Base-by-base conservation (phyloP, 2,888 invertebrate genomes). In the Xestia sexstrigata region DNA sequence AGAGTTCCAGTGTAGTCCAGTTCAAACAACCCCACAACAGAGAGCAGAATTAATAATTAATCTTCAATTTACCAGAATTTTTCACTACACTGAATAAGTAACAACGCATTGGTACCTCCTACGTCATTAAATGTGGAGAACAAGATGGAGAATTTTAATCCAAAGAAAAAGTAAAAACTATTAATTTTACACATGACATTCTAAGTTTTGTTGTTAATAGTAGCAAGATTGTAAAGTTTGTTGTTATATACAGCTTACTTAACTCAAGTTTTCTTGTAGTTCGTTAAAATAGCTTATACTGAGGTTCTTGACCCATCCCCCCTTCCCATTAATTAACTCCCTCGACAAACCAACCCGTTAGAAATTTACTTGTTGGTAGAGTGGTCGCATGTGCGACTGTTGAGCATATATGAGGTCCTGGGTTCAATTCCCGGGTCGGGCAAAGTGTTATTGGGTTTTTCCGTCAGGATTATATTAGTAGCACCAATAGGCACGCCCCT, bases 61-160 rank as follows among this genome's bases (percentile, higher is more conserved):
- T 66, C n/a, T 62, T 83, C 17, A 75, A 79, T 63, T 30, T 66
- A 26, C 35, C 9, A 70, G 70, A 72, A 75, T 75, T 70, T 66
- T 70, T 67, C 2, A 82, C 17, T 45, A 13, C 17, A 42, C 23
- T 72, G 66, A 75, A 68, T 66, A 66, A 67, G 42, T 78, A 15
- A 78, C n/a, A 20, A 60, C 55, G 26, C 72, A 67, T 72, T 67
- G 23, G 30, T 69, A 76, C 13, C 35, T 39, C 6, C 30, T 39
- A 52, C 42, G 17, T 66, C 4, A 52, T 66, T 63, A 39, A 49
- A 66, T 35, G 26, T 42, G 63, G 0, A 60, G 9, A 66, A n/a
- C 26, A 72, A 42, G n/a, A 66, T 55, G 7, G 13, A 15, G 52
- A 7, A n/a, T 71, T 69, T 72, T 42, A 67, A 55, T 23, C 47